A percentile compares a stretch with the other conserved stretches of the same genome.
phyloP scores from a whole-genome alignment of 2,113 vertebrate species.

The Leptobrachium leishanense region DNA sequence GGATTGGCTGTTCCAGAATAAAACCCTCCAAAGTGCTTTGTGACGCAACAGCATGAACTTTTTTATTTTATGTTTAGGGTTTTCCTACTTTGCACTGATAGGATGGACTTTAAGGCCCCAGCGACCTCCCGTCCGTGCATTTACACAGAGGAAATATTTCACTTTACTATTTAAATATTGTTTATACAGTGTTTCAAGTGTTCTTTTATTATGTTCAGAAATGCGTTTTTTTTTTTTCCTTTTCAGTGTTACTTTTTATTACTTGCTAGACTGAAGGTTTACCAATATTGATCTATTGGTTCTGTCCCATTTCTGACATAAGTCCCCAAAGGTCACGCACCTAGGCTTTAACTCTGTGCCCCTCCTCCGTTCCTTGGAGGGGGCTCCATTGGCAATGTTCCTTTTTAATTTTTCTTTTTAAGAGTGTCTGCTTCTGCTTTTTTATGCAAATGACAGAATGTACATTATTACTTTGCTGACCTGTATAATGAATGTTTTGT shows the following conservation, averaged over 20 bases:
- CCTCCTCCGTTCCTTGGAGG: background rate
- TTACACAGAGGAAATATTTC: constrained; percentile 3
- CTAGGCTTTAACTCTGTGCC: background rate
- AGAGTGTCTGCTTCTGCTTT: background rate
- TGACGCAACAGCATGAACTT: background rate
- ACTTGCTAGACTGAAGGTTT: background rate
- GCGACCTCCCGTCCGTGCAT: constrained; percentile 5
- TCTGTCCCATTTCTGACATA: background rate
- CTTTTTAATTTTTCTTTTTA: background rate
- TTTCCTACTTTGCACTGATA: constrained; percentile 17
- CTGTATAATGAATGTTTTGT: background rate
- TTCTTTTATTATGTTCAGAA: background rate
- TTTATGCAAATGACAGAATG: constrained; percentile 1
- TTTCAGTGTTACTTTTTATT: background rate
- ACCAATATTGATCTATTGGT: background rate
- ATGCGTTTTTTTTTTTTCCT: background rate
- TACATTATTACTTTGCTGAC: constrained; percentile 1
- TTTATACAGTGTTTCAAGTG: background rate
- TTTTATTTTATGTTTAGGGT: background rate
- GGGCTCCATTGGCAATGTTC: background rate
- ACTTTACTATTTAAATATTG: constrained; percentile 15
- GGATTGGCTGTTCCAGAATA: background rate
- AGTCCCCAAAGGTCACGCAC: background rate
- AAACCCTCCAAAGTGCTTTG: background rate
- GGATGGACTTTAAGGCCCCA: background rate